Evolutionary conservation across 2,888 invertebrate genomes (phyloP), one percentile per base, ranked within the genome.

Genomic region (Deilephila porcellus): DNA sequence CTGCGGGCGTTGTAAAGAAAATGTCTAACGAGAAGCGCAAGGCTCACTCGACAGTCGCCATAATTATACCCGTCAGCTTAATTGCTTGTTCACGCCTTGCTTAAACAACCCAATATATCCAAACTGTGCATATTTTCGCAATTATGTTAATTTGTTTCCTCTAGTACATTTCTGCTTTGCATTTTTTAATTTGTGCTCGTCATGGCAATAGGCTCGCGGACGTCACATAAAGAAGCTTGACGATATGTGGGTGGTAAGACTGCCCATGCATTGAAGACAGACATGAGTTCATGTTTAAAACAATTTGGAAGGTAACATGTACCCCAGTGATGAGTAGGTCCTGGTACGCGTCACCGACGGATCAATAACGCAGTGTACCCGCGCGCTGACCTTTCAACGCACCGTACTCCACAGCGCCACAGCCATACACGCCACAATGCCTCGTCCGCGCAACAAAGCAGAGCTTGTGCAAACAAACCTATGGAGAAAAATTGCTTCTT

Each of bases 381-480:
- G 64, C 45, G 67, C 25, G 60, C 52, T 67, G 67, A 67, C 67
- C 67, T 67, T 67, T 67, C 52, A 52, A 25, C 45, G 45, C 45
- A 14, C 25, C 52, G 56, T 25, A 25, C 14, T 25, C 17, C 64
- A 63, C 64, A 64, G 45, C 37, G 19, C 45, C 64, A 45, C 45
- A 45, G 45, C 45, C 45, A 45, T 14, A 45, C 25, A 52, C 67
- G 17, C 25, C 67, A 67, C 67, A 67, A 67, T 67, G 67, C 67
- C 52, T 45, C 56, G 25, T 67, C 25, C 67, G 14, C 67, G 67
- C 67, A 67, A 67, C 67, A 67, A 67, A 52, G 67, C 67, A 52
- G 6, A 17, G 52, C 67, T 67, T 52, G 67, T 67, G 67, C 67
- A 67, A 67, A 67, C 67, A 67, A 52, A 67, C 67, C 67, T 52